Percentiles rank a stretch among this genome's conserved stretches.
These are phyloP conservation scores for Megalops cyprinoides DNA, from an alignment of 2,797 vertebrate species.

Conservation along the genomic window DNA sequence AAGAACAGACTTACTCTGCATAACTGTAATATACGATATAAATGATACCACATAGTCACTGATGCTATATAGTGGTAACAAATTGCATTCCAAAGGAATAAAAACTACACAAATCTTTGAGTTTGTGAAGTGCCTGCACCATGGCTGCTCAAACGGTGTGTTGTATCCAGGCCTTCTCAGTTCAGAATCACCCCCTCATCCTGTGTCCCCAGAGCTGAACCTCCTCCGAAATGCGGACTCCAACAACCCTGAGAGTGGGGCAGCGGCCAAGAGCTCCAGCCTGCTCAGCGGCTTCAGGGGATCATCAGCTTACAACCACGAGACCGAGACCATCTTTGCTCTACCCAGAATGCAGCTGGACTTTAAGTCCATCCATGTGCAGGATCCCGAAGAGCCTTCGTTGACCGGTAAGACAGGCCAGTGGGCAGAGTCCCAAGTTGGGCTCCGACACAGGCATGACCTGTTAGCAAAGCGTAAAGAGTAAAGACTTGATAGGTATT, in stretches of 20 bases:
- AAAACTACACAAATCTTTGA: too few relatives aligned
- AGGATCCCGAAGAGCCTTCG: constrained; percentile 91
- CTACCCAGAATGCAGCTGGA: constrained; percentile 97
- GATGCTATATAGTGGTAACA: too few relatives aligned
- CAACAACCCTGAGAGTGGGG: constrained; percentile 86
- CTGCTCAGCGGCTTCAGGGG: constrained; percentile 91
- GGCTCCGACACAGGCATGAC: too few relatives aligned
- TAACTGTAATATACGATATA: too few relatives aligned
- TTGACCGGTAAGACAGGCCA: constrained; percentile 80
- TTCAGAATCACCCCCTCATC: not conserved
- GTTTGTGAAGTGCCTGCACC: too few relatives aligned
- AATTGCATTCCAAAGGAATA: too few relatives aligned
- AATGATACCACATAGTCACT: too few relatives aligned
- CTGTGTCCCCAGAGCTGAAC: constrained; percentile 81
- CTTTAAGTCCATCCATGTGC: constrained; percentile 97
- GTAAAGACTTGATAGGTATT: too few relatives aligned
- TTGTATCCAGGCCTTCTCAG: not conserved
- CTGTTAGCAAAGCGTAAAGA: too few relatives aligned
- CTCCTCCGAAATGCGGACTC: constrained; percentile 93
- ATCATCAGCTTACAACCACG: constrained; percentile 94
- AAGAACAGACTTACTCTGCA: too few relatives aligned
- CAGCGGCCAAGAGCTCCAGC: constrained; percentile 87
- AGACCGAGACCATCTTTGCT: constrained; percentile 97
- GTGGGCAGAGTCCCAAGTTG: too few relatives aligned
- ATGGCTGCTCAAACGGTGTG: too few relatives aligned